phyloP scores from a whole-genome alignment of 2,797 vertebrate species.

The Diceros bicornis region DNA sequence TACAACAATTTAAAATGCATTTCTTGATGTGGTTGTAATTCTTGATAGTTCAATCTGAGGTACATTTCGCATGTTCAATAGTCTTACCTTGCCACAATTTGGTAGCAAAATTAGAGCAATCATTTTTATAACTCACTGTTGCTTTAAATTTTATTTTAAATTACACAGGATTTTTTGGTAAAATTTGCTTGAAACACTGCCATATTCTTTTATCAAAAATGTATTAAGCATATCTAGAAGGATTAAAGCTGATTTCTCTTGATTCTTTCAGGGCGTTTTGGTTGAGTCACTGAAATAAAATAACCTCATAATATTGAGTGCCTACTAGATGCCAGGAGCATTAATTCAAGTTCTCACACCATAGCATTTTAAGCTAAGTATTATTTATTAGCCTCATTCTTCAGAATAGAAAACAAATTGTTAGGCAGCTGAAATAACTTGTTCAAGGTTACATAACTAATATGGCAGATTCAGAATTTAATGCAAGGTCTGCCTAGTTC shows the following conservation, averaged over 20 bases:
- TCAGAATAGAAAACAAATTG: not conserved
- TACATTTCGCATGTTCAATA: not conserved
- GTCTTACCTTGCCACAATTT: slow-evolving; percentile 36
- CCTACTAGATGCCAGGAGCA: not conserved
- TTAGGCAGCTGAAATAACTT: not conserved
- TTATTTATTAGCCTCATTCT: not conserved
- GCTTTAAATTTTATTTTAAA: slow-evolving; percentile 14
- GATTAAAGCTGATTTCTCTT: not conserved
- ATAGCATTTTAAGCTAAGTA: not conserved
- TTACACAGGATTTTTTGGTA: not conserved
- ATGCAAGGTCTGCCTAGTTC: not conserved
- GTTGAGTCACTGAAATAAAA: not conserved
- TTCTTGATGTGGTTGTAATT: not conserved
- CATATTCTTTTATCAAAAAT: not conserved
- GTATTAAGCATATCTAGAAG: not conserved
- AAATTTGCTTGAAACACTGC: not conserved
- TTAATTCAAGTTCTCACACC: not conserved
- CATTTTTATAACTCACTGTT: slow-evolving; percentile 39
- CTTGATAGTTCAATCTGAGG: not conserved
- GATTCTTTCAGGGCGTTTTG: not conserved
- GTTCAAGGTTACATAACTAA: not conserved
- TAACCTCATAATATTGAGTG: not conserved
- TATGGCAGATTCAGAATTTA: not conserved
- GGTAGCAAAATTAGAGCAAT: slow-evolving; percentile 23
- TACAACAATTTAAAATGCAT: not conserved